Base-by-base conservation (phyloP, 1,140 invertebrate genomes). In the Cardiocondyla obscurior region DNA sequence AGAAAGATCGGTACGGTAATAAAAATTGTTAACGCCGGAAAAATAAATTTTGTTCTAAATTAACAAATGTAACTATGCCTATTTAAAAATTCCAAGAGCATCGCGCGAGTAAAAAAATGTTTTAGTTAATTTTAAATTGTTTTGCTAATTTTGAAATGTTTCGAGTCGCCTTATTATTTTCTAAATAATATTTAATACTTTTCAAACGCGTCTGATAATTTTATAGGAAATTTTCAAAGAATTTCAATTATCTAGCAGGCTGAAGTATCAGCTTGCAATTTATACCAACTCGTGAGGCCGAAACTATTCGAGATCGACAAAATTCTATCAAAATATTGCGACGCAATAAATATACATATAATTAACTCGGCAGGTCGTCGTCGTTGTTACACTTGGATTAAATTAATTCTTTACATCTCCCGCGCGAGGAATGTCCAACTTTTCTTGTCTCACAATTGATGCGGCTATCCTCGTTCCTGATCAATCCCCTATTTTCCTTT, bases 231-330 rank as follows among this genome's bases (percentile, higher is more conserved):
- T 69, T 67, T 51, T 69, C 46, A 36, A 69, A 19, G 44, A 22
- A 51, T 69, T 69, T 12, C 46, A 51, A 30, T 22, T 69, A 51
- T 51, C 10, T n/a, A 51, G 30, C 19, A 22, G 8, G 8, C n/a
- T 69, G 28, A 51, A 69, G 44, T 46, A 67, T 51, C 16, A 67
- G 42, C 28, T 51, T 33, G 28, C 46, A 69, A 51, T 69, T 69
- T 69, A 33, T 36, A 25, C 44, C 19, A 67, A 67, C 64, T 51
- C n/a, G 30, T n/a, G n/a, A n/a, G n/a, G n/a, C 19, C 12, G 46
- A 67, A 51, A 69, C 65, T 69, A 62, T 19, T 14, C 28, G 22
- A 36, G 51, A 51, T 12, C 25, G 30, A 4, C 30, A n/a, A n/a
- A n/a, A n/a, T n/a, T n/a, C n/a, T n/a, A 33, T 33, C 46, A 33